These are phyloP conservation scores for Salvator merianae DNA, from an alignment of 2,113 vertebrate species.

Conservation along the genomic window DNA sequence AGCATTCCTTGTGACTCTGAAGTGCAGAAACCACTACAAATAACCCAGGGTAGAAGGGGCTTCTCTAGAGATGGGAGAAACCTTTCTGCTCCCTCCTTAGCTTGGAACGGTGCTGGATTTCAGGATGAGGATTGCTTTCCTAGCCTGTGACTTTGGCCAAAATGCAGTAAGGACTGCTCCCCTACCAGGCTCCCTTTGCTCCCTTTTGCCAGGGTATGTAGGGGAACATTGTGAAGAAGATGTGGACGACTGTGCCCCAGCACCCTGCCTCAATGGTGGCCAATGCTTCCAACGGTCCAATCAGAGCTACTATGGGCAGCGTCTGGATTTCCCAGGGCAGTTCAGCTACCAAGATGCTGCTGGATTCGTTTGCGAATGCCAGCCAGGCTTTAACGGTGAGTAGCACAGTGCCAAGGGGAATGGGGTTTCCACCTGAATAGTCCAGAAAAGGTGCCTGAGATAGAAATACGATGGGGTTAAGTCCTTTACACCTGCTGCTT, in stretches of 20 bases:
- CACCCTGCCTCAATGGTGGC: slow-evolving; percentile 83
- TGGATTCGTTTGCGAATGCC: slow-evolving; percentile 88
- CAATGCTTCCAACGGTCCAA: slow-evolving; percentile 86
- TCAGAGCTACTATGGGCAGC: slow-evolving; percentile 68
- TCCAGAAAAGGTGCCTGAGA: too few species aligned
- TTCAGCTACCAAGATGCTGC: slow-evolving; percentile 83
- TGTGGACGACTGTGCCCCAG: slow-evolving; percentile 82
- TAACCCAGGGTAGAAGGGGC: background rate
- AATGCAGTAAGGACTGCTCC: background rate
- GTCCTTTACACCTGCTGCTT: too few species aligned
- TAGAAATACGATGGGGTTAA: too few species aligned
- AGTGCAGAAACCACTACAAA: too few species aligned
- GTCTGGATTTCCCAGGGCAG: slow-evolving; percentile 64
- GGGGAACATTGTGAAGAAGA: slow-evolving; percentile 87
- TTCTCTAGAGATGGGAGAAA: background rate
- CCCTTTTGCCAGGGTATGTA: slow-evolving; percentile 77
- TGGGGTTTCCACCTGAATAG: background rate
- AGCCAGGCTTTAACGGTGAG: slow-evolving; percentile 86
- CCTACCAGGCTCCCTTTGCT: too few species aligned
- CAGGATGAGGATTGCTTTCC: background rate
- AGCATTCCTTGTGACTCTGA: too few species aligned
- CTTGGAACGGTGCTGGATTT: background rate
- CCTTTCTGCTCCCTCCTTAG: background rate
- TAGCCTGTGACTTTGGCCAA: background rate
- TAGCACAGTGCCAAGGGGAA: background rate